phyloP scores from a whole-genome alignment of 2,797 vertebrate genomes.

The Gambelia wislizenii region DNA sequence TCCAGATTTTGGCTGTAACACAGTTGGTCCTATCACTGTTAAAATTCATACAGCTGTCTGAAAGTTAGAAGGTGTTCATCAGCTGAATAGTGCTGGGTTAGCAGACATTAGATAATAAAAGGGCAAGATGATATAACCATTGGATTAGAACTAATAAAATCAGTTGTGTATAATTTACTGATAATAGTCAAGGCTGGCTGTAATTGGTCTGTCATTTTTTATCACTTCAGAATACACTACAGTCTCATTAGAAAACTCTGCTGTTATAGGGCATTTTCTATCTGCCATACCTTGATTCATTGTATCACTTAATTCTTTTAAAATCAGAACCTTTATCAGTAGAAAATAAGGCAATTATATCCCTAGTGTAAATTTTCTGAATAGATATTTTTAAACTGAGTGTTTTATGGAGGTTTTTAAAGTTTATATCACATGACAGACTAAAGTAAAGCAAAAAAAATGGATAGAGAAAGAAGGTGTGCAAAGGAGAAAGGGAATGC shows the following conservation, averaged over 20 bases:
- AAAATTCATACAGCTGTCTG: constrained; percentile 50
- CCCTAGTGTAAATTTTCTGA: background rate
- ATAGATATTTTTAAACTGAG: background rate
- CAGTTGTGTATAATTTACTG: constrained; percentile 57
- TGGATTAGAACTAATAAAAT: constrained; percentile 63
- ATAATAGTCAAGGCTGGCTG: constrained; percentile 47
- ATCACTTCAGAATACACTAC: constrained; percentile 50
- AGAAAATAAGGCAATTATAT: background rate
- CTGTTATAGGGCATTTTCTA: constrained; percentile 44
- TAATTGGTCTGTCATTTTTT: constrained; percentile 61
- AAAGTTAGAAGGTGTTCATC: constrained; percentile 58
- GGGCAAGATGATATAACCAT: constrained; percentile 33
- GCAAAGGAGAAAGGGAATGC: background rate
- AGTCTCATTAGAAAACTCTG: constrained; percentile 26
- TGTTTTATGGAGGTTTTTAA: background rate
- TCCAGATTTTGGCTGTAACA: constrained; percentile 46
- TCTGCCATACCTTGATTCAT: constrained; percentile 31
- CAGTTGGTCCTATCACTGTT: constrained; percentile 42
- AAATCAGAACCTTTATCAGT: constrained; percentile 3
- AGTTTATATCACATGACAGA: background rate
- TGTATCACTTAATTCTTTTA: constrained; percentile 20
- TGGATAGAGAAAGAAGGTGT: background rate
- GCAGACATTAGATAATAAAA: constrained; percentile 58
- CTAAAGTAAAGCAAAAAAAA: background rate
- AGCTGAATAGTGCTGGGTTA: constrained; percentile 50